Base-by-base conservation (phyloP, 2,113 vertebrate genomes). In the Sciurus niger region DNA sequence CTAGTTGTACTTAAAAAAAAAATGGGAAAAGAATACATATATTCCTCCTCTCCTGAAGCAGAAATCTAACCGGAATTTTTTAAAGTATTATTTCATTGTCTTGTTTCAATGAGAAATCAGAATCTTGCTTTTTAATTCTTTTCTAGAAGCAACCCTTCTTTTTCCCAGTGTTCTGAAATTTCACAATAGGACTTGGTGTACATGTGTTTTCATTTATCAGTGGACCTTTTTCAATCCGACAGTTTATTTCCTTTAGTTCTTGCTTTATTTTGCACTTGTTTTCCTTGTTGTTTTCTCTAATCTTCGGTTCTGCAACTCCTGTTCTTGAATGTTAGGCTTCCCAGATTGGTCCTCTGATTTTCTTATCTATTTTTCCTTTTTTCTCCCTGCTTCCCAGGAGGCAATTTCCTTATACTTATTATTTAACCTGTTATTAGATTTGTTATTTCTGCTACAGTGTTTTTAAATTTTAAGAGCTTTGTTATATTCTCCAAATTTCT, bases 51-150 rank as follows among this genome's bases (percentile, higher is more conserved):
- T 92, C 73, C 37, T 78, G 17, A 70, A 58, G 60, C 9, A 34
- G n/a, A 78, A 70, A 32, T 78, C 30, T 43, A 37, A 32, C 28
- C 37, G 46, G 53, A 72, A 60, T 60, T 60, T 91, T 91, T 83
- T 73, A 58, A 73, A 83, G 20, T 37, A 58, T 67, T 48, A 37
- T 55, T 58, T 43, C 65, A 30, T 74, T 84, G 32, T 51, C 58
- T 84, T 65, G 11, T 72, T 92, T 67, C 60, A 93, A 14, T 37
- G 20, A 43, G 46, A 85, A 93, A 78, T 93, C 58, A 55, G 60
- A 78, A 93, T 43, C 18, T 14, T 51, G 58, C 43, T 10, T 65
- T 93, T 74, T 40, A 25, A 46, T 40, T 46, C 46, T 87, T 22
- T 63, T 70, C 37, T 40, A 28, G 72, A 78, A 55, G 7, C 60